phyloP scores from a whole-genome alignment of 2,113 vertebrate species.

The Upupa epops region DNA sequence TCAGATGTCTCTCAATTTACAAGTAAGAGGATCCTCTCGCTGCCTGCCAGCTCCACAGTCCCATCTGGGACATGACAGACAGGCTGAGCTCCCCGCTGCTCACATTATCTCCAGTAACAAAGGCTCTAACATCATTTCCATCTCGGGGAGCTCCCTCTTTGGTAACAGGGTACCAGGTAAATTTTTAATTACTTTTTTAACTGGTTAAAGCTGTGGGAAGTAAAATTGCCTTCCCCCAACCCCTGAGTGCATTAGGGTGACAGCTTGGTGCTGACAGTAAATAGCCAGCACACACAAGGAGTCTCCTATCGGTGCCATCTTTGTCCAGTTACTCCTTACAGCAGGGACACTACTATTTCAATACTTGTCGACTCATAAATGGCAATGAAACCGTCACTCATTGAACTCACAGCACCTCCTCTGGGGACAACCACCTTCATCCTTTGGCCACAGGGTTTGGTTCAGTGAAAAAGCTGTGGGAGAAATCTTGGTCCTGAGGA shows the following conservation, averaged over 20 bases:
- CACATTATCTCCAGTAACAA: background rate
- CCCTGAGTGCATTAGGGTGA: accelerated
- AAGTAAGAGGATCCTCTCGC: slow-evolving; percentile 58
- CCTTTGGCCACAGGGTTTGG: background rate
- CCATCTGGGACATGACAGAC: slow-evolving; percentile 16
- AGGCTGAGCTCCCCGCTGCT: background rate
- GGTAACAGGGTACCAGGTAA: background rate
- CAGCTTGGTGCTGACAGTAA: background rate
- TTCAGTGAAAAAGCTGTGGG: background rate
- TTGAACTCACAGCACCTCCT: background rate
- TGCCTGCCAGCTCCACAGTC: slow-evolving; percentile 40
- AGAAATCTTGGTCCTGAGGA: background rate
- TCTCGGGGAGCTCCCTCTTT: background rate
- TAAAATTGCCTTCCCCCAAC: background rate
- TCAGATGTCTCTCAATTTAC: slow-evolving; percentile 46
- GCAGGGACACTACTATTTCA: background rate
- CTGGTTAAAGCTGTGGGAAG: background rate
- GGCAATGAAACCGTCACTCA: background rate
- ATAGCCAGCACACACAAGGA: background rate
- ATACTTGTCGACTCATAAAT: slow-evolving; percentile 1
- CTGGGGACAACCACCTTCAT: background rate
- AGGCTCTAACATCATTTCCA: slow-evolving; percentile 24
- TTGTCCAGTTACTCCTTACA: background rate
- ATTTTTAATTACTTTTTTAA: background rate
- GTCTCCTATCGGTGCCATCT: background rate